Evolutionary conservation across 2,797 vertebrate genomes (phyloP), one percentile per base, ranked within the genome.

Genomic region (Typhlichthys eigenmanni): DNA sequence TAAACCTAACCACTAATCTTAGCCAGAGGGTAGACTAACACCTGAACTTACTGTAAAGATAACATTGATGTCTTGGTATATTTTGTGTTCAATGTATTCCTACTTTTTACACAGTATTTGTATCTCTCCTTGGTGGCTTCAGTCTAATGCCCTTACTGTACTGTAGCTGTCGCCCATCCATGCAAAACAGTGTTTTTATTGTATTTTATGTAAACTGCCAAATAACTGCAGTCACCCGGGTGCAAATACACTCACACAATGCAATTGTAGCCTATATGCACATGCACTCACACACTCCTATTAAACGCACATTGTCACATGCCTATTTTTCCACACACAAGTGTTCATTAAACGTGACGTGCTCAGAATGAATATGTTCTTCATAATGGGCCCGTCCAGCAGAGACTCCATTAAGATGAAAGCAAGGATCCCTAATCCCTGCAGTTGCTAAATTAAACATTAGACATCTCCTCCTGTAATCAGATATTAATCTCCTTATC

Each of bases 401-500:
- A 73, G 78, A 86, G 75, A 72, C 69, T 75, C 48, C 76, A 70
- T 81, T 77, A 72, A 82, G 76, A 87, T 81, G 82, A 82, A 81
- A 82, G 81, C 72, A 67, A 64, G 72, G 74, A 85, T 82, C 68
- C 47, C 82, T 71, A 72, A 83, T 83, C 72, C 74, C 61, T 73
- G 62, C 68, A 67, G 66, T 81, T 75, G 66, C 13, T 13, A 82
- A 82, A 87, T 90, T 83, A 85, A 82, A 84, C 71, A 75, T 81
- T 59, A 87, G 71, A 70, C 74, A 73, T 78, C 73, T 66, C 68
- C 66, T 86, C 67, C 69, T 70, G 66, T 83, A 80, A 87, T 83
- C 85, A 86, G 75, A 82, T 79, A 73, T 76, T 74, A 75, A 80
- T 87, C 78, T 87, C 69, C 72, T 78, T 75, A 82, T 79, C 72